Conservation (phyloP, 2,888 invertebrate species). For the Noctua janthe region DNA sequence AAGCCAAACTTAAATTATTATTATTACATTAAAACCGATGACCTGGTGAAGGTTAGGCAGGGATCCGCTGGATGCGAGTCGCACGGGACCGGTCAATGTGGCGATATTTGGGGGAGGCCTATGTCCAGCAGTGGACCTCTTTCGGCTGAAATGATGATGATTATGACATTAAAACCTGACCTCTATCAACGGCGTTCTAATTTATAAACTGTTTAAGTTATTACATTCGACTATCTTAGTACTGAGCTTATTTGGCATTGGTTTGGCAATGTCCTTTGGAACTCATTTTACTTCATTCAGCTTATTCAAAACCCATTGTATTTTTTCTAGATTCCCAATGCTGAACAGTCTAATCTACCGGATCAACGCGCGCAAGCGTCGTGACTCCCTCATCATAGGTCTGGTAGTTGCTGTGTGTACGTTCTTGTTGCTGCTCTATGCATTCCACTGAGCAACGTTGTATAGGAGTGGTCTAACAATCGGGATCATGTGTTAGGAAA, state of each 20-base stretch:
- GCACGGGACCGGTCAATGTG: too few relatives aligned
- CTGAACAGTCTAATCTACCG: constrained; percentile 97
- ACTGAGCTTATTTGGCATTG: not conserved
- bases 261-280: not conserved
- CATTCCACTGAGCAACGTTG: constrained; percentile 91
- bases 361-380: constrained; percentile 97
- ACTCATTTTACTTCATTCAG: not conserved
- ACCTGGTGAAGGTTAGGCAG: too few relatives aligned
- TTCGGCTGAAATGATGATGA: too few relatives aligned
- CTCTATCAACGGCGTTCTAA: not conserved
- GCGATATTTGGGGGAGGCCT: too few relatives aligned
- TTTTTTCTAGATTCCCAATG: constrained; percentile 92
- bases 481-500: not conserved
- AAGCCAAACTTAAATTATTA: not conserved
- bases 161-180: too few relatives aligned
- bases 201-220: not conserved
- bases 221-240: not conserved
- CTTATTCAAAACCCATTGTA: not conserved
- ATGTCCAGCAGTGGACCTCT: too few relatives aligned
- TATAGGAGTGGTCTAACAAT: not conserved
- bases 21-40: too few relatives aligned
- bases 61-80: too few relatives aligned
- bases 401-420: constrained; percentile 96
- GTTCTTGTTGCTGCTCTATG: constrained; percentile 95
- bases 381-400: constrained; percentile 98